phyloP scores from a whole-genome alignment of 2,797 vertebrate genomes.

The Sebastolobus altivelis region DNA sequence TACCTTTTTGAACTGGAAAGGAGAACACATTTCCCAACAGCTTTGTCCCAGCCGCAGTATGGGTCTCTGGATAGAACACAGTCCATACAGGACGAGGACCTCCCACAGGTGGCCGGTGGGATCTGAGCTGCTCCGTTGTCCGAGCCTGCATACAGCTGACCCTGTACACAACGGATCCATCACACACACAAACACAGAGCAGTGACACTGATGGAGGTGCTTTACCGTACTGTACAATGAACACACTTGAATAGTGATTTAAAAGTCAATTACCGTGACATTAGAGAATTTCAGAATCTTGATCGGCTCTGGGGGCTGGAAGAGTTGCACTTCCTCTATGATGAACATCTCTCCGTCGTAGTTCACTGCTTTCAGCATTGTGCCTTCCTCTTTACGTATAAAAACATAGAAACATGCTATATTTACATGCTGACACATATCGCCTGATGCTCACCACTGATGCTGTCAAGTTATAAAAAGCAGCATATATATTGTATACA shows the following conservation, averaged over 20 bases:
- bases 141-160: conserved; percentile 85
- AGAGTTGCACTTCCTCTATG: conserved; percentile 88
- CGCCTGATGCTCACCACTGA: not conserved
- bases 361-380: conserved; percentile 87
- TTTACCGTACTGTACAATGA: not conserved
- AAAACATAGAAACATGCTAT: not conserved
- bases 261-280: conserved; percentile 72
- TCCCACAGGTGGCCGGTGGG: conserved; percentile 78
- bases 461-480: not conserved
- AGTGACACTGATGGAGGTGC: not conserved
- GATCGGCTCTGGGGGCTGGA: conserved; percentile 74
- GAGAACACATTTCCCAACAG: conserved; percentile 56
- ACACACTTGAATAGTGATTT: not conserved
- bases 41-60: conserved; percentile 85
- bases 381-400: conserved; percentile 80
- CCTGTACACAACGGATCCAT: conserved; percentile 58
- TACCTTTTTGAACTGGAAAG: conserved; percentile 58
- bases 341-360: conserved; percentile 84
- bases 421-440: conserved; percentile 9
- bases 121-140: conserved; percentile 81
- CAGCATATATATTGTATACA: not conserved
- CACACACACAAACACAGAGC: conserved; percentile 30
- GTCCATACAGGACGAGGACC: conserved; percentile 81
- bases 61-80: conserved; percentile 88
- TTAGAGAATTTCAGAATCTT: conserved; percentile 82